Conservation (phyloP, 2,113 vertebrate genomes). For the Crotalus helleri region DNA sequence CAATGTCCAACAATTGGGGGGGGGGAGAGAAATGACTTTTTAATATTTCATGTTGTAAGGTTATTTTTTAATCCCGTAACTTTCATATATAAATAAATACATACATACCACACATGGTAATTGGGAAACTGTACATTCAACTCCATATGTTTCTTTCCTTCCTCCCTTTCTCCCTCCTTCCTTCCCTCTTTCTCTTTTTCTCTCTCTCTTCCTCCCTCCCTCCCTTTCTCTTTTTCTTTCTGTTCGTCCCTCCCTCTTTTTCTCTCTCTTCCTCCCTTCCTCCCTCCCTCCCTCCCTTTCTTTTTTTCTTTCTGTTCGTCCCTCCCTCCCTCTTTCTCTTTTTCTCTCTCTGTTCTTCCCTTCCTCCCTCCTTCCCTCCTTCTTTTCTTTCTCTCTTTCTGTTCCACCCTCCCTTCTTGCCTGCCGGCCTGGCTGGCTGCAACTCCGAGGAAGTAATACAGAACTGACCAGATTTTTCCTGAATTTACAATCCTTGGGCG, state of each 20-base stretch:
- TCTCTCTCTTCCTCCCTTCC: rapidly evolving
- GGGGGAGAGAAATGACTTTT: neutral
- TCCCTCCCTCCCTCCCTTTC: no score
- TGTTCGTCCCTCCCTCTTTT: no score
- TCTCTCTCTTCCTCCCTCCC: no score
- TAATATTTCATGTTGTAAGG: neutral
- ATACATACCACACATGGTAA: neutral
- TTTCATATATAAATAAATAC: neutral
- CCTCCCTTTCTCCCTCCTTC: no score
- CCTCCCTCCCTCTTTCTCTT: no score
- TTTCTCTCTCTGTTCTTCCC: no score
- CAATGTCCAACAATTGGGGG: neutral
- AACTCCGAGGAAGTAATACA: neutral
- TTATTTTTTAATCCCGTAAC: neutral
- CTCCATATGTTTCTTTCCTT: neutral
- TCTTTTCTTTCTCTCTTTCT: no score
- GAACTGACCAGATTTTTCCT: neutral
- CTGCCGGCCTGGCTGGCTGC: neutral
- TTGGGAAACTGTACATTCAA: neutral
- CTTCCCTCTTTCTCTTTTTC: rapidly evolving
- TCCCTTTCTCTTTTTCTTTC: no score
- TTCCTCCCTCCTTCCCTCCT: no score
- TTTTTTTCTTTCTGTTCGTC: no score
- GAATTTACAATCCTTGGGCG: neutral
- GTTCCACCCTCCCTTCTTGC: no score